Evolutionary conservation across 2,888 invertebrate genomes (phyloP), one percentile per base, ranked within the genome.

Genomic region (Lasioglossum malachurum): DNA sequence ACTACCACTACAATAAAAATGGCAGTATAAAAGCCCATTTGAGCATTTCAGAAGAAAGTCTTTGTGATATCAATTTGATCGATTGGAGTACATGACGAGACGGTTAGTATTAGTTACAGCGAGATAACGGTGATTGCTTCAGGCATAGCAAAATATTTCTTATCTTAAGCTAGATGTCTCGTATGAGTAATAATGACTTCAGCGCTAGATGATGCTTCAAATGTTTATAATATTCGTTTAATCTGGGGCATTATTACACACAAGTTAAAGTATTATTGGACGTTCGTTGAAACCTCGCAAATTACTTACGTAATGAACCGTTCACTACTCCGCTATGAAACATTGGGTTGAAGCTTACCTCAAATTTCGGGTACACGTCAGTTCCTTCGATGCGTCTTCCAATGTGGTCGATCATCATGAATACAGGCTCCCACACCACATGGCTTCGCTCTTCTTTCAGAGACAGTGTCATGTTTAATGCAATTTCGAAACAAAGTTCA

Each of bases 371-470:
- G 84, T 97, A 96, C 89, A 97, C 96, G 14, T 96, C 96, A 82
- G 96, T 96, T 91, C 96, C 96, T 88, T 97, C 97, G 90, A 98
- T 97, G 90, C 97, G 97, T 85, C 97, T 96, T 49, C 98, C 97
- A 79, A 98, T 96, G 91, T 98, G 98, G 94, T 98, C 98, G 74
- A 98, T 97, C 96, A 98, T 97, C 3, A 98, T 98, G 92, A 98
- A 98, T 14, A 98, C 97, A 0, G 98, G 97, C 93, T 97, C 97
- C 98, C 98, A 98, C 0, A 98, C 98, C 0, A 98, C 95, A 89
- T 97, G 97, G 87, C 97, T 96, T 46, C 97, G 96, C 94, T 98
- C 98, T 74, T 97, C 96, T 92, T 96, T 97, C 93, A 98, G 95
- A 92, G 98, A 98, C 60, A 97, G 95, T 0, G 98, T 98, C 97